phyloP scores from a whole-genome alignment of 2,113 vertebrate species.

The Lampris megalopsis region DNA sequence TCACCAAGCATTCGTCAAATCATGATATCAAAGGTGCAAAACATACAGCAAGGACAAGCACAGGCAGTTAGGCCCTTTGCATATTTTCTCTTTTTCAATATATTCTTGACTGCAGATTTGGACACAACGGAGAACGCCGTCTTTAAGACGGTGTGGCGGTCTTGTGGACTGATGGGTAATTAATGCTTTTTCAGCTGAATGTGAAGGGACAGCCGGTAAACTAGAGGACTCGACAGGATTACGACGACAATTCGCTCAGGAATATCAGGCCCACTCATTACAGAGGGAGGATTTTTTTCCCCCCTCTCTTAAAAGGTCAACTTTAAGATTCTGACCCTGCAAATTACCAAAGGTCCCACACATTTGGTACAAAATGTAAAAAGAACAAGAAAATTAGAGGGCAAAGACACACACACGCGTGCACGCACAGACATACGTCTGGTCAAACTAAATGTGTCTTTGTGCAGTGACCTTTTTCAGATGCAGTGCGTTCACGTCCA shows the following conservation, averaged over 20 bases:
- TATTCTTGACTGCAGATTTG: no score
- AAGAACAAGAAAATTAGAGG: slow-evolving; percentile 61
- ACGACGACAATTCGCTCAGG: slow-evolving; percentile 17
- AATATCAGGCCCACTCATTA: slow-evolving; percentile 24
- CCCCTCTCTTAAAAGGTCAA: slow-evolving; percentile 67
- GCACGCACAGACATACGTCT: slow-evolving; percentile 29
- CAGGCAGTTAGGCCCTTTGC: neutral
- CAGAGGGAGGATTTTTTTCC: slow-evolving; percentile 24
- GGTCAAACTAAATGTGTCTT: slow-evolving; percentile 62
- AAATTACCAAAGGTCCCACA: slow-evolving; percentile 54
- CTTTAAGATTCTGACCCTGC: slow-evolving; percentile 55
- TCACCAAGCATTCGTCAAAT: slow-evolving; percentile 1
- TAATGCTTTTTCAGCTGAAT: neutral
- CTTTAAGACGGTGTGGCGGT: neutral
- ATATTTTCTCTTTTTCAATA: neutral
- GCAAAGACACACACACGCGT: slow-evolving; percentile 33
- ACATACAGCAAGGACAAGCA: no score
- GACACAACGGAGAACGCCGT: neutral
- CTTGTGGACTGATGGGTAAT: neutral
- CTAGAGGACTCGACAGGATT: neutral
- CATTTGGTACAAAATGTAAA: slow-evolving; percentile 59
- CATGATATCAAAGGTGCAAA: slow-evolving; percentile 1
- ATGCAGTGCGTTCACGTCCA: slow-evolving; percentile 77
- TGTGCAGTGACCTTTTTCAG: slow-evolving; percentile 79
- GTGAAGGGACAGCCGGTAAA: neutral